Evolutionary conservation across 2,888 invertebrate species (phyloP).

Genomic region (Pinctada fucata): DNA sequence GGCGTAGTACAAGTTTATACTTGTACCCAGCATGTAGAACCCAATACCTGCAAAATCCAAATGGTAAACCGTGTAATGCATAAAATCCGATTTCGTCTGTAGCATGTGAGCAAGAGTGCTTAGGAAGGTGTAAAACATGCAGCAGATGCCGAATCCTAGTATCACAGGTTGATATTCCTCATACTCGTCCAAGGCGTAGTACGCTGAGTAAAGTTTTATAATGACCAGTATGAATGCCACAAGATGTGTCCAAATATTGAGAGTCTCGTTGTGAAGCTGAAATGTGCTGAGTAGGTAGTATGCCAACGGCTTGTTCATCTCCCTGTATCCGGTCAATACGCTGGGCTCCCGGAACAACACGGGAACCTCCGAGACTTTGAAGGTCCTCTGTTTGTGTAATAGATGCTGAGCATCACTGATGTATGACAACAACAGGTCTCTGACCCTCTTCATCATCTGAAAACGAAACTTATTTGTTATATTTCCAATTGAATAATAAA

Average conservation of each 20-base stretch:
- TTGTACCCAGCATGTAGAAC: slow-evolving; percentile 54
- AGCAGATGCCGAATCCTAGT: slow-evolving; percentile 49
- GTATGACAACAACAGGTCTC: no score
- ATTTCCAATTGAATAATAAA: no score
- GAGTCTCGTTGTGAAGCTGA: slow-evolving; percentile 66
- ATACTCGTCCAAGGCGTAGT: slow-evolving; percentile 31
- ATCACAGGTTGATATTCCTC: slow-evolving; percentile 42
- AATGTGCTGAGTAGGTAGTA: slow-evolving; percentile 62
- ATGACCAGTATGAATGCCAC: slow-evolving; percentile 54
- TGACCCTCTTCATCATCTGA: no score
- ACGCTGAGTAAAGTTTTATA: slow-evolving; percentile 24
- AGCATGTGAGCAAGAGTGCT: slow-evolving; percentile 62
- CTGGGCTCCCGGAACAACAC: slow-evolving; percentile 58
- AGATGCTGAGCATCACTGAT: no score
- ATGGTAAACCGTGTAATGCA: slow-evolving; percentile 63
- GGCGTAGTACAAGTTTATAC: slow-evolving; percentile 53
- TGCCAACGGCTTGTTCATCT: slow-evolving; percentile 44
- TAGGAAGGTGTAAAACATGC: slow-evolving; percentile 44
- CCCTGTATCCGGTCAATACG: slow-evolving; percentile 60
- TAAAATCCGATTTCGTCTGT: slow-evolving; percentile 58
- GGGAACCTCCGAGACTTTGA: no score
- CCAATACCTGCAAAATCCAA: slow-evolving; percentile 67
- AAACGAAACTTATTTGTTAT: no score
- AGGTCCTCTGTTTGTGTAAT: no score
- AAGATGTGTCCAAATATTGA: slow-evolving; percentile 67